Evolutionary conservation across 2,888 invertebrate species (phyloP).

Genomic region (Amphiduros pacificus): DNA sequence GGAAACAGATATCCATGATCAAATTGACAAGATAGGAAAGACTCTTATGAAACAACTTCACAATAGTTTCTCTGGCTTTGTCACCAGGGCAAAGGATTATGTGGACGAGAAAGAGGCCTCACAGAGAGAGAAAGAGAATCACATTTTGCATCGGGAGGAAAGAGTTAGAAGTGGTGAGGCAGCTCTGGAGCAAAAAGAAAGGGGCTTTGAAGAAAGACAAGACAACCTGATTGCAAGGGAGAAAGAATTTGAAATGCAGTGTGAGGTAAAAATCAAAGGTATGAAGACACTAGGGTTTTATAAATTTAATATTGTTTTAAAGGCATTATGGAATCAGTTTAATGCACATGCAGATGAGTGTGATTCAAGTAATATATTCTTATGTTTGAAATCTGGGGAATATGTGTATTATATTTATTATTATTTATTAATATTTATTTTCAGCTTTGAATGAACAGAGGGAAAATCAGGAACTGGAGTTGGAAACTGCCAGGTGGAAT

Average conservation of each 20-base stretch:
- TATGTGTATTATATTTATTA: no score
- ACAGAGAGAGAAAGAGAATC: slow-evolving; percentile 42
- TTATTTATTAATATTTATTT: no score
- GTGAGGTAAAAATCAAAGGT: no score
- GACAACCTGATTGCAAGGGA: no score
- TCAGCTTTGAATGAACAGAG: slow-evolving; percentile 22
- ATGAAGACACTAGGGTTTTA: no score
- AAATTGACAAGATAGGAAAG: slow-evolving; percentile 45
- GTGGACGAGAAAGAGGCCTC: slow-evolving; percentile 44
- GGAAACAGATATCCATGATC: slow-evolving; percentile 52
- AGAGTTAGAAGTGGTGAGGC: slow-evolving; percentile 30
- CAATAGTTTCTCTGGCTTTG: slow-evolving; percentile 44
- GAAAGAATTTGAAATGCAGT: no score
- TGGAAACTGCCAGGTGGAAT: slow-evolving; percentile 22
- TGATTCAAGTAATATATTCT: no score
- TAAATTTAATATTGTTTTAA: no score
- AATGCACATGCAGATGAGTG: no score
- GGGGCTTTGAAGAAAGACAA: no score
- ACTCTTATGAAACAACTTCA: slow-evolving; percentile 45
- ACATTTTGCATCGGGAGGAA: slow-evolving; percentile 36
- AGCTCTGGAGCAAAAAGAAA: background rate
- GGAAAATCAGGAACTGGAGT: slow-evolving; percentile 32
- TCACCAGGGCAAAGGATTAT: slow-evolving; percentile 45
- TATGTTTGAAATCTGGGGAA: no score
- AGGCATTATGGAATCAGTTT: no score